Evolutionary conservation across 2,888 invertebrate genomes (phyloP), one percentile per base, ranked within the genome.

Genomic region (Amphiduros pacificus): DNA sequence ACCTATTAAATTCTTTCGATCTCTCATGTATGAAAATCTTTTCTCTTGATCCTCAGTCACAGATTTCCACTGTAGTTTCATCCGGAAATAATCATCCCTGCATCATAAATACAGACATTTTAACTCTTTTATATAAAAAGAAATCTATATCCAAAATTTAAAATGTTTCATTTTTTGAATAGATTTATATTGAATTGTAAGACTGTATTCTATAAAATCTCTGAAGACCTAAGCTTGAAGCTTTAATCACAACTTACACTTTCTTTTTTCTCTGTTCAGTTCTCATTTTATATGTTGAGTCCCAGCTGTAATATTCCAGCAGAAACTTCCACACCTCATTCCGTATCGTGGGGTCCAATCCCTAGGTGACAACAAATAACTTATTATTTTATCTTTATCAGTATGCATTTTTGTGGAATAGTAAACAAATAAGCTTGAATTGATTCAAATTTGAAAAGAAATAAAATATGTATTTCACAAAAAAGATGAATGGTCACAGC

Each of bases 1-100:
- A 89, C 89, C 89, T 58, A 98, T 94, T 61, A 97, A 86, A 77
- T 90, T 93, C 84, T 96, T 96, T 70, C 93, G 86, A 74, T 97
- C 96, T 61, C 92, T 87, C 80, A 91, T 93, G 72, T 91, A 91
- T 1, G 91, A 86, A 82, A 97, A 98, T 69, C 92, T 88, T 1
- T 87, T 87, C 79, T 97, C 95, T 81, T 99, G 99, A 0, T 88
- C 89, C 20, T 88, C 87, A 0, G 91, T 90, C 85, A 99, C 92
- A 0, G 92, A 90, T 68, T 90, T 88, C 99, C 99, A 99, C 80
- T 99, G 98, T 24, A 92, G 86, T 81, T 98, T 99, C 95, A 99
- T 96, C 52, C 88, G 88, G 81, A 90, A 93, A 83, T 98, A 98
- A 78, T 94, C 93, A 66, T 91, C 89, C 26, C 84, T 84, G 70